phyloP scores from a whole-genome alignment of 2,797 vertebrate genomes.

The Myotis vivesi region DNA sequence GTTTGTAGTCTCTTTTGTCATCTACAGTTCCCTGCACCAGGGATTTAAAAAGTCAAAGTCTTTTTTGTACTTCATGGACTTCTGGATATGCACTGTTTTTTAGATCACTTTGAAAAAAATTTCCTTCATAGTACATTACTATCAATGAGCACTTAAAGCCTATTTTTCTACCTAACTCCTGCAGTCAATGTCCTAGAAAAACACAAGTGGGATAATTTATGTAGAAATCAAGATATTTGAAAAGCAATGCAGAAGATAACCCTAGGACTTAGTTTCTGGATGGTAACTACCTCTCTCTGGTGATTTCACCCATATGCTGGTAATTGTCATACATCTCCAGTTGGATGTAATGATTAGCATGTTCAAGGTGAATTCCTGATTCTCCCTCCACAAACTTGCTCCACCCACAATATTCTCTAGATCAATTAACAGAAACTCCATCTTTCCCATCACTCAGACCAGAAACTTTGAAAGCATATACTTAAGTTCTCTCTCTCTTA shows the following conservation, averaged over 20 bases:
- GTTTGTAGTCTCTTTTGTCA: background rate
- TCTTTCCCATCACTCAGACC: background rate
- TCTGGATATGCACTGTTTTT: background rate
- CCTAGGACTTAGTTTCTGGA: background rate
- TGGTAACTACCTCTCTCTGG: background rate
- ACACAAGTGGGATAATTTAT: background rate
- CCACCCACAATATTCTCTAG: background rate
- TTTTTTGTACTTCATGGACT: background rate
- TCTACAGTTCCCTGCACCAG: background rate
- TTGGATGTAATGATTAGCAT: background rate
- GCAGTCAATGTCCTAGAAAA: background rate
- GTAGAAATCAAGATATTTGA: background rate
- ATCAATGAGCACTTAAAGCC: background rate
- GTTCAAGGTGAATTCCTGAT: background rate
- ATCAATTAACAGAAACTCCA: background rate
- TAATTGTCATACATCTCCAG: background rate
- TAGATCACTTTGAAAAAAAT: slow-evolving; percentile 3
- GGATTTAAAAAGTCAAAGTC: background rate
- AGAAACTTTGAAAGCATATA: background rate
- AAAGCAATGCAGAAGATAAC: background rate
- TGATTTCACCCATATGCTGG: background rate
- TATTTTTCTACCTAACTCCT: background rate
- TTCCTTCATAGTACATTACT: background rate
- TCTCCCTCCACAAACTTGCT: background rate
- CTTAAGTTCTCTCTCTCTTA: background rate